Evolutionary conservation across 1,140 invertebrate genomes (phyloP).

Genomic region (Homalodisca vitripennis): DNA sequence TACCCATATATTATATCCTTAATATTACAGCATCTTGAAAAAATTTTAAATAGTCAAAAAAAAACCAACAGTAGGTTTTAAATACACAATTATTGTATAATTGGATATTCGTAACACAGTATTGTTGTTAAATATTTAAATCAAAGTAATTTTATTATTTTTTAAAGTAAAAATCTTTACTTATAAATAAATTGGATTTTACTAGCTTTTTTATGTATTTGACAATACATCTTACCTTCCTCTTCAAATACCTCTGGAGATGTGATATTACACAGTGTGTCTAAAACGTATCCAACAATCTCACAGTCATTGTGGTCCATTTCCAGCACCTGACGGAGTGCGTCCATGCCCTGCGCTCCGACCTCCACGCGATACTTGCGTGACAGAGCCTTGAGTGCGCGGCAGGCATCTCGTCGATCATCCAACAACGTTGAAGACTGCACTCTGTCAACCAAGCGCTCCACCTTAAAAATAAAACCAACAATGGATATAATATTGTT

Average conservation of each 20-base stretch:
- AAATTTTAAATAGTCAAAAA: no score
- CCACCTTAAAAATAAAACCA: conserved; percentile 65
- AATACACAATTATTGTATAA: no score
- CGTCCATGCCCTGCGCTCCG: conserved; percentile 92
- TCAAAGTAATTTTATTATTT: no score
- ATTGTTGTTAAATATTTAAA: no score
- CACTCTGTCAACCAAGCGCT: conserved; percentile 87
- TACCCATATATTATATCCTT: no score
- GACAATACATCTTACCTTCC: conserved; percentile 58
- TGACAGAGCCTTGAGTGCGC: conserved; percentile 91
- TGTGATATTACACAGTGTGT: conserved; percentile 90
- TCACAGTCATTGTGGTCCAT: conserved; percentile 85
- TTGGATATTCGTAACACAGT: no score
- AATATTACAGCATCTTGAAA: no score
- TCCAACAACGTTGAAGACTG: conserved; percentile 90
- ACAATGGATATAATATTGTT: conserved; percentile 7
- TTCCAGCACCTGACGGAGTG: conserved; percentile 74
- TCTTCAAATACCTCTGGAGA: conserved; percentile 80
- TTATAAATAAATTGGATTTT: no score
- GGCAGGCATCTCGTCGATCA: conserved; percentile 93
- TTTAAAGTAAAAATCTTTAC: no score
- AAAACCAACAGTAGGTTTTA: no score
- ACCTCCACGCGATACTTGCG: conserved; percentile 93
- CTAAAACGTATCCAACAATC: conserved; percentile 87
- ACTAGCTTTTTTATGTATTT: no score